A percentile compares a stretch with the other conserved stretches of the same genome.
These are phyloP conservation scores for Aphrocallistes beatrix DNA, from an alignment of 37 sponge, comb jelly and placozoan species.

Conservation along the genomic window DNA sequence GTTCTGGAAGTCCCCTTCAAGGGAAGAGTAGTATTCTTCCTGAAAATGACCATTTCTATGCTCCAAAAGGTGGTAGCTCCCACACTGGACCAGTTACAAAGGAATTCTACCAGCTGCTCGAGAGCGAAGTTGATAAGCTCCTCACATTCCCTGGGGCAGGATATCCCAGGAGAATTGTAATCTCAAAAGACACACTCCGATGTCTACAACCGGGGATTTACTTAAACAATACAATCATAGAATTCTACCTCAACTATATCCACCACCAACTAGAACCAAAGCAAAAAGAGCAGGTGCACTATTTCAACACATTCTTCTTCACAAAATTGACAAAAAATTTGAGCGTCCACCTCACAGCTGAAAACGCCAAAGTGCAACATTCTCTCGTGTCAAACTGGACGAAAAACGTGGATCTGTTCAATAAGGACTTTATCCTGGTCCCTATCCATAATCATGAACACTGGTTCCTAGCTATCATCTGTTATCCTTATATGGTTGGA, in stretches of 20 bases:
- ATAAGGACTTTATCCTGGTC: conserved; percentile 53
- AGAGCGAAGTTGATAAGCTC: neutral
- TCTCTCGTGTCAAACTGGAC: conserved; percentile 71
- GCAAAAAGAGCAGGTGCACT: neutral
- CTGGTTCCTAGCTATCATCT: conserved; percentile 72
- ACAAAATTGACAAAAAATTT: neutral
- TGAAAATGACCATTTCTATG: too few species aligned
- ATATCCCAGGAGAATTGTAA: neutral
- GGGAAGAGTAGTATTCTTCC: too few species aligned
- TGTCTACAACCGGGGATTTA: neutral
- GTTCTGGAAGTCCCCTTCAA: too few species aligned
- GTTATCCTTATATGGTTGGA: conserved; percentile 43
- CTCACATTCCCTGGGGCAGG: neutral
- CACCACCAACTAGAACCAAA: neutral
- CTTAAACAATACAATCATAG: neutral
- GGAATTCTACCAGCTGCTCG: neutral
- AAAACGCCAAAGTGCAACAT: conserved; percentile 18
- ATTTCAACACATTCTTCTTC: conserved; percentile 1
- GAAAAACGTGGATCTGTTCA: conserved; percentile 62
- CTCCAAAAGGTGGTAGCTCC: too few species aligned
- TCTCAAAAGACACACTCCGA: neutral
- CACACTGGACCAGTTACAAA: neutral
- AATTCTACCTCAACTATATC: neutral
- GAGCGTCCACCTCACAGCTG: neutral
- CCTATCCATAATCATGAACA: conserved; percentile 53